Evolutionary conservation across 1,140 invertebrate genomes (phyloP).

Genomic region (Scaptomyza montana): DNA sequence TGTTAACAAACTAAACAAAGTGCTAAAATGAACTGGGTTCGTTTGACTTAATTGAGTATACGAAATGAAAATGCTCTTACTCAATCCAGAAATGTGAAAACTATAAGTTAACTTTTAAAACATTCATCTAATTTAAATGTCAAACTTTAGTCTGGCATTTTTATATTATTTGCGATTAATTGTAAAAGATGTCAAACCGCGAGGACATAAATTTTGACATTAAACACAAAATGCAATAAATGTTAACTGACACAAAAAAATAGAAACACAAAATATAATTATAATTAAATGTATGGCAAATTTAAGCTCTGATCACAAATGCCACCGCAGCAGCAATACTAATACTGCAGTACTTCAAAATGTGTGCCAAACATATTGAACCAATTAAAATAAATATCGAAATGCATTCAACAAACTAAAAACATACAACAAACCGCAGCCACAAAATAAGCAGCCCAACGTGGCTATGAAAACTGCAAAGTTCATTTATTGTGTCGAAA

Average conservation of each 20-base stretch:
- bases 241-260: slow-evolving; percentile 43
- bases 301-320: slow-evolving; percentile 19
- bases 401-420: slow-evolving; percentile 19
- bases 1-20: slow-evolving; percentile 49
- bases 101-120: neutral
- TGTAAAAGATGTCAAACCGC: slow-evolving; percentile 24
- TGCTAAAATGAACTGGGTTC: neutral
- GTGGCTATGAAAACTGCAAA: slow-evolving; percentile 36
- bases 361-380: slow-evolving; percentile 23
- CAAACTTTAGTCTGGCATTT: neutral
- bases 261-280: slow-evolving; percentile 35
- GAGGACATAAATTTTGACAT: slow-evolving; percentile 24
- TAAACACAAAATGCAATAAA: slow-evolving; percentile 45
- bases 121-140: too few relatives aligned
- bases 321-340: slow-evolving; percentile 10
- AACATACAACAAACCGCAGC: slow-evolving; percentile 43
- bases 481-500: neutral
- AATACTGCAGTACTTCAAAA: slow-evolving; percentile 16
- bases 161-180: slow-evolving; percentile 12
- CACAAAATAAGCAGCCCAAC: slow-evolving; percentile 60
- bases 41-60: neutral
- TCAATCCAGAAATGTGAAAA: slow-evolving; percentile 14
- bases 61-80: slow-evolving; percentile 9
- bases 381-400: slow-evolving; percentile 45
- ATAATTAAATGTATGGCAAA: slow-evolving; percentile 51